Evolutionary conservation across 2,113 vertebrate genomes (phyloP).

Genomic region (Caretta caretta): DNA sequence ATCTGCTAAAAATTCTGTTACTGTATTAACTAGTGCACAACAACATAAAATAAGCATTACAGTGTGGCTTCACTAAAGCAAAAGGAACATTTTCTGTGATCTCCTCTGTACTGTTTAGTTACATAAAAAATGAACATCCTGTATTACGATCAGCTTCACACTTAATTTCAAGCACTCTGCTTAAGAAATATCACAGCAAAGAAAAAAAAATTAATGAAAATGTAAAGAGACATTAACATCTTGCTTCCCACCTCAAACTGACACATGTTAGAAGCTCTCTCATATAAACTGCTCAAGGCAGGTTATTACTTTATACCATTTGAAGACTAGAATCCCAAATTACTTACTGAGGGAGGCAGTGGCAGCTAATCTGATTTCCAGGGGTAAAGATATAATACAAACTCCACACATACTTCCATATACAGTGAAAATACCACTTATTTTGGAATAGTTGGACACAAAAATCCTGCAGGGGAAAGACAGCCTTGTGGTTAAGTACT

Average conservation of each 20-base stretch:
- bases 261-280: neutral
- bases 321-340: neutral
- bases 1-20: neutral
- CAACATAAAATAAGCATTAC: neutral
- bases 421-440: neutral
- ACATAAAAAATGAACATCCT: neutral
- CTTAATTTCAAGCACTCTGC: neutral
- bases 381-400: neutral
- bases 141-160: neutral
- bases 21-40: neutral
- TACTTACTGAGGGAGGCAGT: neutral
- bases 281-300: neutral
- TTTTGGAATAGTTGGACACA: neutral
- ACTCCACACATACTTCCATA: neutral
- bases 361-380: neutral
- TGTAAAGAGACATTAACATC: neutral
- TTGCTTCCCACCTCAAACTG: neutral
- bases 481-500: neutral
- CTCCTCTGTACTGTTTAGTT: neutral
- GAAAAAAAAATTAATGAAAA: neutral
- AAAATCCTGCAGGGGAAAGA: neutral
- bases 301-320: neutral
- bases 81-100: neutral
- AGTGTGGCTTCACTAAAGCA: neutral
- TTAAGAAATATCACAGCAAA: neutral